These are phyloP conservation scores for Aythya baeri DNA, from an alignment of 2,113 vertebrate species.

Conservation along the genomic window DNA sequence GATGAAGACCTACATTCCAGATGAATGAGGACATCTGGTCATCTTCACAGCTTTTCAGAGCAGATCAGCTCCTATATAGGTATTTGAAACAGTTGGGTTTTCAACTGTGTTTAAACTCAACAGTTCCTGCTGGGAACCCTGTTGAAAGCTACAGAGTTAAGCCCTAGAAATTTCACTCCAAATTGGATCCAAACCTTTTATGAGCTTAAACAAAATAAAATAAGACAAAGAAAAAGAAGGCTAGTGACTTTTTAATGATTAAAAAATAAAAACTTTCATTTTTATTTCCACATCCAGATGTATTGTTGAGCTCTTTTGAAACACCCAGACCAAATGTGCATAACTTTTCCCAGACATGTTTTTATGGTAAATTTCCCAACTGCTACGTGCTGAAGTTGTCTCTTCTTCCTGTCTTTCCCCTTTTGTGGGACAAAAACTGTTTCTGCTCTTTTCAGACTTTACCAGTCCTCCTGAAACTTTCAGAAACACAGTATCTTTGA, in stretches of 20 bases:
- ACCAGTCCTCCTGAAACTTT: not conserved
- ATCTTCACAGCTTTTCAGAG: not conserved
- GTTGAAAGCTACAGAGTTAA: not conserved
- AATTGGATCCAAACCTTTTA: not conserved
- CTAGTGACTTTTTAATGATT: not conserved
- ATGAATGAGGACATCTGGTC: not conserved
- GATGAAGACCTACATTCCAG: not conserved
- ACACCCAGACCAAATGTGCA: not conserved
- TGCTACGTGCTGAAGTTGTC: not conserved
- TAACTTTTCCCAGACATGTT: not conserved
- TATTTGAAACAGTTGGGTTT: not conserved
- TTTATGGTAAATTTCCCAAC: not conserved
- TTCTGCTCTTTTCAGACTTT: not conserved
- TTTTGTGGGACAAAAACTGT: not conserved
- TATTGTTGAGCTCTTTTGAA: not conserved
- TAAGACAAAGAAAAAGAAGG: not conserved
- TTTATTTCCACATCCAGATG: not conserved
- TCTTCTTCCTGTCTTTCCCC: not conserved
- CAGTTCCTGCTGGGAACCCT: not conserved
- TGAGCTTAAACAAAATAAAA: not conserved
- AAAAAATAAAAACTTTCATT: not conserved
- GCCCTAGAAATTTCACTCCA: not conserved
- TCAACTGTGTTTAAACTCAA: not conserved
- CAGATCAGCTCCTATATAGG: not conserved
- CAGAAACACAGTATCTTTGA: not conserved